phyloP scores from a whole-genome alignment of 2,888 invertebrate species.

The Coenonympha glycerion region DNA sequence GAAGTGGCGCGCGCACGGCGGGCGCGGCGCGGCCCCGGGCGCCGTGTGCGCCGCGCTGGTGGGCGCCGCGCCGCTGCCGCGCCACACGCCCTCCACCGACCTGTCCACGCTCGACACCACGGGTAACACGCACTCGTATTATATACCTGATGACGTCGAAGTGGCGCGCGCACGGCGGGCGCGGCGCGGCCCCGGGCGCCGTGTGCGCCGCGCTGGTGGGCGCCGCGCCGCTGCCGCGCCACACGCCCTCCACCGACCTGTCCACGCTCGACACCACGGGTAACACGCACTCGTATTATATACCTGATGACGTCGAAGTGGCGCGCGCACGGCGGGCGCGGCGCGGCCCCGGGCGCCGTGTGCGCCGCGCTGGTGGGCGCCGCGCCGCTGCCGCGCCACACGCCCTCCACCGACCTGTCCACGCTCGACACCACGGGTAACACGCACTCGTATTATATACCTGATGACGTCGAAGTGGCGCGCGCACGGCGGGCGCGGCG shows the following conservation, averaged over 20 bases:
- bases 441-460: too few relatives aligned
- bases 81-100: constrained; percentile 46
- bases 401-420: constrained; percentile 51
- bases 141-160: too few relatives aligned
- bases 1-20: constrained; percentile 44
- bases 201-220: constrained; percentile 48
- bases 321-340: constrained; percentile 34
- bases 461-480: too few relatives aligned
- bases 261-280: constrained; percentile 41
- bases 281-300: background rate
- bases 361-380: constrained; percentile 44
- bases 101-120: constrained; percentile 38
- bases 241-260: constrained; percentile 48
- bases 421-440: constrained; percentile 35
- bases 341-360: constrained; percentile 47
- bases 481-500: constrained; percentile 35
- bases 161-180: constrained; percentile 33
- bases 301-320: too few relatives aligned
- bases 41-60: constrained; percentile 51
- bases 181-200: constrained; percentile 44
- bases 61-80: constrained; percentile 35
- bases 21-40: constrained; percentile 40
- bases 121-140: too few relatives aligned
- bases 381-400: constrained; percentile 34
- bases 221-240: constrained; percentile 34